Evolutionary conservation across 2,113 vertebrate genomes (phyloP), one percentile per base, ranked within the genome.

Genomic region (Pleuronectes platessa): DNA sequence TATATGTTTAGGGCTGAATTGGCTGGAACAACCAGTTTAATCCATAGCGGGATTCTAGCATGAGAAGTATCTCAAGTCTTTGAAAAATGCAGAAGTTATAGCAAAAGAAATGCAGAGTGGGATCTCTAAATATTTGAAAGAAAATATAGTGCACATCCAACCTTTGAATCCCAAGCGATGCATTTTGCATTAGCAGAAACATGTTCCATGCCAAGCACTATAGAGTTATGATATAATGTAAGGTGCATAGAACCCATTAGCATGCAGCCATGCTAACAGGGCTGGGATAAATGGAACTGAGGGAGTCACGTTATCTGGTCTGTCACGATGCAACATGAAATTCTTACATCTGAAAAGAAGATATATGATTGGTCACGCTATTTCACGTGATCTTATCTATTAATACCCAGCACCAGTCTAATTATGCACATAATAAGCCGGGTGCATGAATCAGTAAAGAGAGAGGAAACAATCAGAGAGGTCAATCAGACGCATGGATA

Each of bases 111-210:
- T 12, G 51, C 20, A n/a, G 51, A n/a, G 51, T 9, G 54, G 21
- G 11, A 56, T 56, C 54, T 23, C 54, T 56, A 56, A 56, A 56
- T 56, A 56, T 56, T 56, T 42, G 31, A 45, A 45, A 64, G 54
- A 45, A 65, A 63, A 88, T 26, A 23, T 21, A n/a, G 72, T 37
- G 35, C 56, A 61, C 56, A 64, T 26, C 42, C 12, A 4, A 68
- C 58, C 74, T 78, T 31, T 49, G 45, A 67, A 73, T 68, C 56
- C 71, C 58, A n/a, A 69, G 45, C 3, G 27, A 20, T 83, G 78
- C 81, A 78, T 85, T 81, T 68, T 70, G 17, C 27, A 84, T 87
- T 66, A 68, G 71, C 24, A 70, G 54, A 55, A 64, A 83, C 81
- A 61, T 7, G 83, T 73, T 70, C 60, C 64, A 76, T 61, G 77